Base-by-base conservation (phyloP, 2,113 vertebrate species). In the Myocastor coypus region DNA sequence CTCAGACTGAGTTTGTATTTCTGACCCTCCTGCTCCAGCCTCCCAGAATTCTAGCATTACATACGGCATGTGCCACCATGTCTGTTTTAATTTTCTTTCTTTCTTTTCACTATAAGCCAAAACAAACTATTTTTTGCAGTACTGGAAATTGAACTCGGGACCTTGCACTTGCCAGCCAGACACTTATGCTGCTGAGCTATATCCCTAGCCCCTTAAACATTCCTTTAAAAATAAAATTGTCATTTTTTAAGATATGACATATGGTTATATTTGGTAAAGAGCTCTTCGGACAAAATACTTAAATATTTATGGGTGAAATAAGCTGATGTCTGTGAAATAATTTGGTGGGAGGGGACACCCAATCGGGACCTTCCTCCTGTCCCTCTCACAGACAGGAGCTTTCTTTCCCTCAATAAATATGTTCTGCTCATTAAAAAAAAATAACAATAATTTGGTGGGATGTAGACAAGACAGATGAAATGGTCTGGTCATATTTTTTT, bases 291-390 rank as follows among this genome's bases (percentile, higher is more conserved):
- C 73, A 84, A 24, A 57, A 59, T 59, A 87, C 20, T 77, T 59
- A 83, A 77, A 83, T 87, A 68, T 77, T 94, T 83, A 40, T 52
- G 5, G 16, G 40, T 83, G 68, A 83, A 94, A 77, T 68, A 40
- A 68, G 50, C 42, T 50, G 37, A 59, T 84, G 7, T 63, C 50
- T 87, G 46, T 40, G 55, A 42, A 40, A 66, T 94, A 66, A 57
- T 34, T 26, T 22, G 22, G 34, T 1, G 20, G 66, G 34, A 80
- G 46, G 46, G n/a, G n/a, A n/a, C n/a, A n/a, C n/a, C n/a, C n/a
- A n/a, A n/a, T n/a, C n/a, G n/a, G n/a, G n/a, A n/a, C n/a, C n/a
- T n/a, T n/a, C n/a, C n/a, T n/a, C n/a, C n/a, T n/a, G n/a, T n/a
- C n/a, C n/a, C n/a, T n/a, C n/a, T n/a, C n/a, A n/a, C n/a, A n/a